These are phyloP conservation scores for Chlorodrepanis virens DNA, from an alignment of 2,113 vertebrate genomes.

Conservation along the genomic window DNA sequence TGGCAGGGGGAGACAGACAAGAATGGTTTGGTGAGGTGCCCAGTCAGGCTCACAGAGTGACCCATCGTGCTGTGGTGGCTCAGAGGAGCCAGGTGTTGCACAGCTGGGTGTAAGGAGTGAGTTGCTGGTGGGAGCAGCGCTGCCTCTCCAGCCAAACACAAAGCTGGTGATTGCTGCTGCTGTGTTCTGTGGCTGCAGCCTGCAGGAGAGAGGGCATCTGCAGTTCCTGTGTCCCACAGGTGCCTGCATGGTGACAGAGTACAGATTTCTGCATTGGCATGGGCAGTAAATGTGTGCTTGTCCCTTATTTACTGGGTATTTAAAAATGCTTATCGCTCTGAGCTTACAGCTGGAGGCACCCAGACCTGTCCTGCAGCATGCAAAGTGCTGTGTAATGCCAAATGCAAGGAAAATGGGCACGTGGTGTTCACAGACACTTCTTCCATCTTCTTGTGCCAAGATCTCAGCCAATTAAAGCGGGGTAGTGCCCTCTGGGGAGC, in stretches of 20 bases:
- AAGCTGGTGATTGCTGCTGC: rapidly evolving
- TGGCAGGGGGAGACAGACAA: not conserved
- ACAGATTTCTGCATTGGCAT: not conserved
- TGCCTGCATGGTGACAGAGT: not conserved
- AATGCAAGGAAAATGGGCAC: not conserved
- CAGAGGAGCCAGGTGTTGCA: not conserved
- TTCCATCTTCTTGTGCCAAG: not conserved
- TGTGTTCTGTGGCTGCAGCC: not conserved
- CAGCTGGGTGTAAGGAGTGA: not conserved
- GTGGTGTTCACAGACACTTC: not conserved
- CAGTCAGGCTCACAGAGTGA: not conserved
- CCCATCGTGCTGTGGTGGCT: not conserved
- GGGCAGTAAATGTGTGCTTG: not conserved
- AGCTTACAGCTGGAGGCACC: not conserved
- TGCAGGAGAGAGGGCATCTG: not conserved
- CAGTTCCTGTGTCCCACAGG: no score
- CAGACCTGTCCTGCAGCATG: not conserved
- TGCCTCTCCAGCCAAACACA: not conserved
- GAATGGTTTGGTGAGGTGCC: not conserved
- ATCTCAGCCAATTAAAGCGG: not conserved
- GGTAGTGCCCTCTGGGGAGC: rapidly evolving
- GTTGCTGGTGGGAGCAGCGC: no score
- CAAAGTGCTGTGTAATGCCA: not conserved
- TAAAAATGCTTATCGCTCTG: not conserved
- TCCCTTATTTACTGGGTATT: not conserved